These are phyloP conservation scores for Leptinotarsa peninsularis DNA, from an alignment of 2,888 invertebrate species.

Conservation along the genomic window DNA sequence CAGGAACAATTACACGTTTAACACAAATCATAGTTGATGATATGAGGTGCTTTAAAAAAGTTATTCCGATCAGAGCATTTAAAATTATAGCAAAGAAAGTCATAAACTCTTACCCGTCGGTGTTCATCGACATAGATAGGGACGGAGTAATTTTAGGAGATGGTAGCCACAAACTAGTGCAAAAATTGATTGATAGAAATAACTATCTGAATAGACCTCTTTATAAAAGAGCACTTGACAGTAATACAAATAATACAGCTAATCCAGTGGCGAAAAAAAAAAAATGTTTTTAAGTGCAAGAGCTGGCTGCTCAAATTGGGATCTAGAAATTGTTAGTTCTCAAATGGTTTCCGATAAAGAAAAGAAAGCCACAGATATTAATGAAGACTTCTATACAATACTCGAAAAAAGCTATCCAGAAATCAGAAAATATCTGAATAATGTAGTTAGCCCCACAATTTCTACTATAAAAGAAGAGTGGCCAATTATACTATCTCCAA, in stretches of 20 bases:
- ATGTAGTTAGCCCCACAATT: too few species aligned
- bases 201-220: slow-evolving; percentile 48
- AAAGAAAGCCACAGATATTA: too few species aligned
- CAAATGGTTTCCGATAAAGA: too few species aligned
- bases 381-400: too few species aligned
- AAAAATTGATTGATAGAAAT: slow-evolving; percentile 47
- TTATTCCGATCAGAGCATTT: slow-evolving; percentile 45
- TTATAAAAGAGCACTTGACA: not conserved
- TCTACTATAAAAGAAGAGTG: too few species aligned
- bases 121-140: slow-evolving; percentile 49
- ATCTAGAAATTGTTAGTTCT: too few species aligned
- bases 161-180: slow-evolving; percentile 43
- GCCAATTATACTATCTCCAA: too few species aligned
- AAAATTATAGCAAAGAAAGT: slow-evolving; percentile 46
- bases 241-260: not conserved
- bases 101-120: slow-evolving; percentile 44
- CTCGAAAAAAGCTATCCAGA: too few species aligned
- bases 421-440: too few species aligned
- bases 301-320: too few species aligned
- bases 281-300: too few species aligned
- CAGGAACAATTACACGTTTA: slow-evolving; percentile 25
- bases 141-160: slow-evolving; percentile 49
- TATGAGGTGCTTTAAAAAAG: slow-evolving; percentile 42
- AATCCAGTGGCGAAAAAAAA: not conserved
- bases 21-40: slow-evolving; percentile 43